phyloP scores from a whole-genome alignment of 2,888 invertebrate genomes.

The Microdon myrmicae region DNA sequence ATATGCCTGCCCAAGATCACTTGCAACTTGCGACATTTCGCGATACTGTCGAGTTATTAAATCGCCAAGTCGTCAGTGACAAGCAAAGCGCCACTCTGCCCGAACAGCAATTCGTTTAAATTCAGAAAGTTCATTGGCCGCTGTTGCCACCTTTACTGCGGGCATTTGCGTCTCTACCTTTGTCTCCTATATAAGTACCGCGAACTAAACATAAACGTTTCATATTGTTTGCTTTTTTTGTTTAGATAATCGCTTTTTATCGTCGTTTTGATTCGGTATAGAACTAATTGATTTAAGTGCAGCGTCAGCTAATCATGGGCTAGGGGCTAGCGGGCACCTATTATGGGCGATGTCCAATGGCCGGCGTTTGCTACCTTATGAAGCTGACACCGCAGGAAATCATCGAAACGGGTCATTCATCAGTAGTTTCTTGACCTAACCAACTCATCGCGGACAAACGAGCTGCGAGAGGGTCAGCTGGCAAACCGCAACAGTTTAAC shows the following conservation, averaged over 20 bases:
- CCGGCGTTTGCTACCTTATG: slow-evolving; percentile 7
- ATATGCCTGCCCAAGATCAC: too few relatives aligned
- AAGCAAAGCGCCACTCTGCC: too few relatives aligned
- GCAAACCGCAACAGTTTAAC: slow-evolving; percentile 8
- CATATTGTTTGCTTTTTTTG: slow-evolving; percentile 26
- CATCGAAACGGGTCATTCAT: slow-evolving; percentile 32
- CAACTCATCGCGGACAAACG: neutral
- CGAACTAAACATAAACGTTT: slow-evolving; percentile 5
- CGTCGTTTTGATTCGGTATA: slow-evolving; percentile 24
- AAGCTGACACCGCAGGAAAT: slow-evolving; percentile 26
- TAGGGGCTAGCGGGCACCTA: neutral
- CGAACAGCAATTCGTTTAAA: slow-evolving; percentile 15
- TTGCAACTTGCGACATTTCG: too few relatives aligned
- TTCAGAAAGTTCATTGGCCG: slow-evolving; percentile 31
- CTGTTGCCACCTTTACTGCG: too few relatives aligned
- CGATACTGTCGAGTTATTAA: too few relatives aligned
- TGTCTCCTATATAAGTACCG: too few relatives aligned
- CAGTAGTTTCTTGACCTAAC: slow-evolving; percentile 43
- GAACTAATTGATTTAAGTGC: slow-evolving; percentile 35
- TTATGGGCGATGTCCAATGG: slow-evolving; percentile 16
- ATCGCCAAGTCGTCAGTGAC: too few relatives aligned
- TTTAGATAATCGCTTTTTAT: slow-evolving; percentile 35
- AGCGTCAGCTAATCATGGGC: slow-evolving; percentile 26
- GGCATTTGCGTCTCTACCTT: too few relatives aligned
- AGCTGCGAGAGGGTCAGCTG: neutral